These are phyloP conservation scores for Apodemia mormo DNA, from an alignment of 2,888 invertebrate species.

Conservation along the genomic window DNA sequence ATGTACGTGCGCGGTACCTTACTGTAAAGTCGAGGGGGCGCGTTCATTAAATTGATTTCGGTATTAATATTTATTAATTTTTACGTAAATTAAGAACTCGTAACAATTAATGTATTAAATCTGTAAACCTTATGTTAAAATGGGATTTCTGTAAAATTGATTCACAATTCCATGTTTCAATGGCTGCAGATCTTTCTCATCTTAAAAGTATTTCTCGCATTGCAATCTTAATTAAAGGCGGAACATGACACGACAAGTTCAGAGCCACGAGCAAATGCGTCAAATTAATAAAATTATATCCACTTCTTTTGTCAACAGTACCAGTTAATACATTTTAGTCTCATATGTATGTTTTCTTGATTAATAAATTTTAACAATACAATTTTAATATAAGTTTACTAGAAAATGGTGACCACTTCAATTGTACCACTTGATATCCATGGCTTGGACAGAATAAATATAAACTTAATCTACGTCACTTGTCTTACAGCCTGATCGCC, in stretches of 20 bases:
- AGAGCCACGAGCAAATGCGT: neutral
- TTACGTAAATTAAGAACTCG: no score
- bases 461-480: conserved; percentile 12
- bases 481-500: neutral
- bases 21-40: no score
- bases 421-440: conserved; percentile 4
- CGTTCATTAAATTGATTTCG: no score
- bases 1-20: no score
- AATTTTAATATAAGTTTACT: conserved; percentile 25
- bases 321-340: neutral
- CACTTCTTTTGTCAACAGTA: conserved; percentile 17
- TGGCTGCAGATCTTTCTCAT: no score
- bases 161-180: no score
- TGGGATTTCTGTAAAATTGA: no score
- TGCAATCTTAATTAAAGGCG: no score
- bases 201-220: no score
- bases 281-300: neutral
- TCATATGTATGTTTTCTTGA: neutral
- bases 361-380: neutral
- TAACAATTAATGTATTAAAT: no score
- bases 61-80: no score
- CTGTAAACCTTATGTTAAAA: no score
- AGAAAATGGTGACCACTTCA: conserved; percentile 2
- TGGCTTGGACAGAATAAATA: conserved; percentile 4
- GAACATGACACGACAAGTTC: neutral